Conservation (phyloP, 2,888 invertebrate species). For the Megamerina dolium region DNA sequence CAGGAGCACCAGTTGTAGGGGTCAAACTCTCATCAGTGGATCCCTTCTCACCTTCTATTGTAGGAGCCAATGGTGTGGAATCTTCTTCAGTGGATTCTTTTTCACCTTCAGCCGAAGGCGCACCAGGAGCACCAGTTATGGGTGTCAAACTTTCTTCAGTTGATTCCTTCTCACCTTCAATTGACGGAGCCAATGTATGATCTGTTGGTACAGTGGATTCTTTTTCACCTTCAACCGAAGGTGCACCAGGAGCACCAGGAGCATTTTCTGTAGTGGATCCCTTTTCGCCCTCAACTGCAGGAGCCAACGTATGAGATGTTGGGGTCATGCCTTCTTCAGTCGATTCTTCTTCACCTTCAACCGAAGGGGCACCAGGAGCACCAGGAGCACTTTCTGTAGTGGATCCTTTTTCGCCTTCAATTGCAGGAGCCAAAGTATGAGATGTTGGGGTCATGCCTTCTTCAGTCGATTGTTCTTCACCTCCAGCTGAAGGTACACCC, state of each 20-base stretch:
- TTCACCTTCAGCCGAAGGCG: slow-evolving; percentile 8
- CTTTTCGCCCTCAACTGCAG: not conserved
- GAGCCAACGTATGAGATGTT: not conserved
- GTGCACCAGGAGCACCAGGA: slow-evolving; percentile 1
- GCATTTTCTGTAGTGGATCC: not conserved
- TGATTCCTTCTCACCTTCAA: not conserved
- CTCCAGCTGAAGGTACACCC: slow-evolving; percentile 1
- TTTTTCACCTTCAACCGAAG: slow-evolving; percentile 1
- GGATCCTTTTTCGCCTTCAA: not conserved
- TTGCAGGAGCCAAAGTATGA: too few species aligned
- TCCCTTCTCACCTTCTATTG: not conserved
- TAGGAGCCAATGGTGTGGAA: slow-evolving; percentile 1
- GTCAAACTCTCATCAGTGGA: not conserved
- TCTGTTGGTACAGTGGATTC: not conserved
- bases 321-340: not conserved
- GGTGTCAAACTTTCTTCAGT: not conserved
- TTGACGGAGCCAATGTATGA: not conserved
- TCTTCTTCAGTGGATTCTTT: too few species aligned
- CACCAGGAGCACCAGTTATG: too few species aligned
- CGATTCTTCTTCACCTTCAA: too few species aligned
- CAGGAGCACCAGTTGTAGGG: not conserved
- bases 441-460: too few species aligned
- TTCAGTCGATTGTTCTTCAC: slow-evolving; percentile 6
- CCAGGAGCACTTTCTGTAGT: too few species aligned
- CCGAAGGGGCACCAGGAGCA: not conserved